Conservation (phyloP, 1,140 invertebrate genomes). For the Lepidurus apus region DNA sequence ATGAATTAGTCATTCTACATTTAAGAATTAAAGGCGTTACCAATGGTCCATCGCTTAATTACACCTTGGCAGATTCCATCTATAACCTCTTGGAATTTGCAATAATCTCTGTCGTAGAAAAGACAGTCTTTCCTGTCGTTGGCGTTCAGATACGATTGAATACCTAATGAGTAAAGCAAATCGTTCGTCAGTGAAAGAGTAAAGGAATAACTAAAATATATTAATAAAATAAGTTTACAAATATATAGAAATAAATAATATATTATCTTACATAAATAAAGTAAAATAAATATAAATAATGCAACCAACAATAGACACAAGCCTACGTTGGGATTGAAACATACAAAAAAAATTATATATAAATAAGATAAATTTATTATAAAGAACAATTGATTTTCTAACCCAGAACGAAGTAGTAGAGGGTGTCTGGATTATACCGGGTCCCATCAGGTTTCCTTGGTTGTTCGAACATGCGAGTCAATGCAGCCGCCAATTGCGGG, state of each 20-base stretch:
- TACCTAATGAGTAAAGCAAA: neutral
- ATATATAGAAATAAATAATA: too few relatives aligned
- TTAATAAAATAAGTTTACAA: too few relatives aligned
- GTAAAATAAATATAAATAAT: too few relatives aligned
- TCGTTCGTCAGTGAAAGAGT: neutral
- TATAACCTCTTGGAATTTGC: neutral
- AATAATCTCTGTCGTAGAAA: neutral
- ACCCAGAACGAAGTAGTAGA: too few relatives aligned
- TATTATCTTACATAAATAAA: too few relatives aligned
- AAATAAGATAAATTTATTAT: too few relatives aligned
- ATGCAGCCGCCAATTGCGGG: neutral
- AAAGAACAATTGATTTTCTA: too few relatives aligned
- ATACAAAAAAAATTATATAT: too few relatives aligned
- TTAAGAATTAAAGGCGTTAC: neutral
- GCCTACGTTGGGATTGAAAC: too few relatives aligned
- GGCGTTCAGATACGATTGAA: neutral
- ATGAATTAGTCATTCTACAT: neutral
- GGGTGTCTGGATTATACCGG: neutral
- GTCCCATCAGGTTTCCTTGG: neutral
- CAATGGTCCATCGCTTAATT: neutral
- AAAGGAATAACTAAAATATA: neutral
- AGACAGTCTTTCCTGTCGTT: neutral
- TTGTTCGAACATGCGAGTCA: neutral
- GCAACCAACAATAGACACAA: too few relatives aligned
- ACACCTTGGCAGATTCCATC: neutral